These are phyloP conservation scores for Hylia prasina DNA, from an alignment of 2,113 vertebrate species.

Conservation along the genomic window DNA sequence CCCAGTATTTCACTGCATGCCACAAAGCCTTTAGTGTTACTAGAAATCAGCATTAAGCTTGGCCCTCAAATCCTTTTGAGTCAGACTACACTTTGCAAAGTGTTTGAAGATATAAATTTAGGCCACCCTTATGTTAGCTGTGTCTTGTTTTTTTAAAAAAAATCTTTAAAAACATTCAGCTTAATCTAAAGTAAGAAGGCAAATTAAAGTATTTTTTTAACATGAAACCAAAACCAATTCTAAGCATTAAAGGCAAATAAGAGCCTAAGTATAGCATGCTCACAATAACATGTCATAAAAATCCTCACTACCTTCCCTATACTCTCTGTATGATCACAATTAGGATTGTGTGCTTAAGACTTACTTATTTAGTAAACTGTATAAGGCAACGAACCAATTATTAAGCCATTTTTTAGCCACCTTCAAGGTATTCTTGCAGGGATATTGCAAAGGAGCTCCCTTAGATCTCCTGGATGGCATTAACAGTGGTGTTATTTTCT, in stretches of 20 bases:
- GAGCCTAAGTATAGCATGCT: neutral
- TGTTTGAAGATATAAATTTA: neutral
- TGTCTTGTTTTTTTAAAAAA: neutral
- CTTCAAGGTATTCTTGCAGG: neutral
- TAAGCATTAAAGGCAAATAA: neutral
- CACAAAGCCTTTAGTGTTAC: neutral
- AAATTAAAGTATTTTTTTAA: neutral
- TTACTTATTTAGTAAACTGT: neutral
- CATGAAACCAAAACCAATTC: neutral
- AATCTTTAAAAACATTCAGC: neutral
- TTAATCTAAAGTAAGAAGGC: neutral
- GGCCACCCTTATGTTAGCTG: fast-evolving
- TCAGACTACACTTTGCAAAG: neutral
- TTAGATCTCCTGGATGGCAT: neutral
- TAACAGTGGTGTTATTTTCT: neutral
- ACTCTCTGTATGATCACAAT: neutral
- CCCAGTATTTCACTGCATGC: neutral
- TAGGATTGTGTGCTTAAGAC: neutral
- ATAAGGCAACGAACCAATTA: neutral
- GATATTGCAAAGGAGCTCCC: neutral
- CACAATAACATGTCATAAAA: neutral
- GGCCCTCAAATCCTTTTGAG: neutral
- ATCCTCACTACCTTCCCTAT: neutral
- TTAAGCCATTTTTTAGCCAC: neutral
- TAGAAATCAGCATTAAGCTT: neutral